phyloP scores from a whole-genome alignment of 2,113 vertebrate species.

The Psettodes erumei region DNA sequence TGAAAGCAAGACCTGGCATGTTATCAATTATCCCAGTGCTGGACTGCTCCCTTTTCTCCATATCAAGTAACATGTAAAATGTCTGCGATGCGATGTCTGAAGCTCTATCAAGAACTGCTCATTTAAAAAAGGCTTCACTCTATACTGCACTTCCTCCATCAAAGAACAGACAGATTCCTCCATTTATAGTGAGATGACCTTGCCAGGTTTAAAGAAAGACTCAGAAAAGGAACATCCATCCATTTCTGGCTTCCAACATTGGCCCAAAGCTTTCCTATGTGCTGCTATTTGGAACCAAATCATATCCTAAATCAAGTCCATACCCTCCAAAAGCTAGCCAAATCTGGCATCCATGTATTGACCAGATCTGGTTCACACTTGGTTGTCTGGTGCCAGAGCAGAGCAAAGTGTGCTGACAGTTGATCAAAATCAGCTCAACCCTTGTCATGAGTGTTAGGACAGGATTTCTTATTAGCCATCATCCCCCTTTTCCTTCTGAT shows the following conservation, averaged over 20 bases:
- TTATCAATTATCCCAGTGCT: too few relatives aligned
- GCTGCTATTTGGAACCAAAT: conserved; percentile 19
- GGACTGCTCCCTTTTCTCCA: too few relatives aligned
- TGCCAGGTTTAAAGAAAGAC: conserved; percentile 25
- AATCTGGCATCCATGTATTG: not conserved
- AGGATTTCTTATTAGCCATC: conserved; percentile 15
- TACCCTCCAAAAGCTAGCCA: not conserved
- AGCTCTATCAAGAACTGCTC: too few relatives aligned
- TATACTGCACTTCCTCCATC: too few relatives aligned
- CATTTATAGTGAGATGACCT: too few relatives aligned
- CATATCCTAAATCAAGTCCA: conserved; percentile 3
- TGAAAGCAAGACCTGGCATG: too few relatives aligned
- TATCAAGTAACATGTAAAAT: too few relatives aligned
- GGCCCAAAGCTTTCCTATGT: not conserved
- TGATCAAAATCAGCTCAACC: not conserved
- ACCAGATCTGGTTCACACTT: not conserved
- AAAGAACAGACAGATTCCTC: too few relatives aligned
- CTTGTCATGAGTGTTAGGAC: not conserved
- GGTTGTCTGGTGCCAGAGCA: not conserved
- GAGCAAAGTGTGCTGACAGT: not conserved
- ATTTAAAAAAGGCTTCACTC: too few relatives aligned
- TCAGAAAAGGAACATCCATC: not conserved
- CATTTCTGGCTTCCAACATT: conserved; percentile 5
- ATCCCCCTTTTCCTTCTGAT: not conserved
- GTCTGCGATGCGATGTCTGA: too few relatives aligned